phyloP scores from a whole-genome alignment of 2,888 invertebrate genomes.

The Spicauda simplicius region DNA sequence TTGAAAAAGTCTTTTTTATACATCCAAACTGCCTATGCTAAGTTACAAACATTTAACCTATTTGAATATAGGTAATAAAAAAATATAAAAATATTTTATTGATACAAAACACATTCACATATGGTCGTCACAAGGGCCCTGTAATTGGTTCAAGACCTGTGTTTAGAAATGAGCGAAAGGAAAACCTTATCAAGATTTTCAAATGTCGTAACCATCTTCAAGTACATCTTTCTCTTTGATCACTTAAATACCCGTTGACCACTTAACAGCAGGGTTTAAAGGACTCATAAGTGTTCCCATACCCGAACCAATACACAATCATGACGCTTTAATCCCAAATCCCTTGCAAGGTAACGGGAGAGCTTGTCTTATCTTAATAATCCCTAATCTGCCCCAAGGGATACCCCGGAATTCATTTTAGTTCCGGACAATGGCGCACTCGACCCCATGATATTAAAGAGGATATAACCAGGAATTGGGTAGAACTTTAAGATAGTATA shows the following conservation, averaged over 20 bases:
- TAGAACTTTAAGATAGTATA: neutral
- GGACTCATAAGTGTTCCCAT: neutral
- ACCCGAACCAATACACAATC: neutral
- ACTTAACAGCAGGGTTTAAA: neutral
- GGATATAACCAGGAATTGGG: neutral
- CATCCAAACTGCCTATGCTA: too few relatives aligned
- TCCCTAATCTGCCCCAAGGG: slow-evolving; percentile 4
- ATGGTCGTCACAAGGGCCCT: too few relatives aligned
- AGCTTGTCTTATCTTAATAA: slow-evolving; percentile 15
- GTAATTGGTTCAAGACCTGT: too few relatives aligned
- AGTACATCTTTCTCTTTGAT: neutral
- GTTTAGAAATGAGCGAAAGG: too few relatives aligned
- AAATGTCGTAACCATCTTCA: too few relatives aligned
- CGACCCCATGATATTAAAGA: slow-evolving; percentile 2
- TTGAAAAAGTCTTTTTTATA: too few relatives aligned
- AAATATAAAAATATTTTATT: too few relatives aligned
- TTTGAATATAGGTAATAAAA: too few relatives aligned
- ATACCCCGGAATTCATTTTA: neutral
- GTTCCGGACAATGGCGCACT: neutral
- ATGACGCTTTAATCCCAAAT: slow-evolving; percentile 4
- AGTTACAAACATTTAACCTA: too few relatives aligned
- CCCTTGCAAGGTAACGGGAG: neutral
- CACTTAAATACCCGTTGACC: neutral
- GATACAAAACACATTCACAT: too few relatives aligned
- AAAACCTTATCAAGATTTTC: too few relatives aligned